These are phyloP conservation scores for Lerista edwardsae DNA, from an alignment of 2,797 vertebrate genomes.

Conservation along the genomic window DNA sequence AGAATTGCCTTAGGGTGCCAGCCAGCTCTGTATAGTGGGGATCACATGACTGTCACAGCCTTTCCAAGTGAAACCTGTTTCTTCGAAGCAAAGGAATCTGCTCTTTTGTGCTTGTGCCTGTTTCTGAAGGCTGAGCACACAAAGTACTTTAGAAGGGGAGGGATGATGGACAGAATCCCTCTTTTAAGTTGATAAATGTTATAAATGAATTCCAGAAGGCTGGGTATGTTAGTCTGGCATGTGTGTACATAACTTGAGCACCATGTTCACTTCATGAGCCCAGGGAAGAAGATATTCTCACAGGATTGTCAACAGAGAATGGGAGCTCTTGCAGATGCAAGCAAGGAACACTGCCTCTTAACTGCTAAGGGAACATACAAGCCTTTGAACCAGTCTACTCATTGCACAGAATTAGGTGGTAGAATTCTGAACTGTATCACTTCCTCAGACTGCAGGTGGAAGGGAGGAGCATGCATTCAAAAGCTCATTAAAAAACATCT, in stretches of 20 bases:
- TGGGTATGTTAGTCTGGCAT: not conserved
- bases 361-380: not conserved
- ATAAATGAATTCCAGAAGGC: not conserved
- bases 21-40: not conserved
- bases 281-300: not conserved
- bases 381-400: not conserved
- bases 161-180: not conserved
- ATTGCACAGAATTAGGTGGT: not conserved
- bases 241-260: not conserved
- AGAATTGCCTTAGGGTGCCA: not conserved
- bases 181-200: not conserved
- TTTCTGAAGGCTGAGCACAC: too few species aligned
- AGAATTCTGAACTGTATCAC: not conserved
- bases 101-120: not conserved
- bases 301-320: not conserved
- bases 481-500: not conserved
- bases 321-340: not conserved
- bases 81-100: not conserved
- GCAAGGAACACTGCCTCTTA: not conserved
- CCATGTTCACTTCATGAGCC: too few species aligned
- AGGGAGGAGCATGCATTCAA: not conserved
- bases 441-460: not conserved
- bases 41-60: not conserved
- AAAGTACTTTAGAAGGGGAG: not conserved
- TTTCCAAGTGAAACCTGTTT: not conserved